Evolutionary conservation across 23 tunicate species (phyloP).

Genomic region (Aplidium turbinatum): DNA sequence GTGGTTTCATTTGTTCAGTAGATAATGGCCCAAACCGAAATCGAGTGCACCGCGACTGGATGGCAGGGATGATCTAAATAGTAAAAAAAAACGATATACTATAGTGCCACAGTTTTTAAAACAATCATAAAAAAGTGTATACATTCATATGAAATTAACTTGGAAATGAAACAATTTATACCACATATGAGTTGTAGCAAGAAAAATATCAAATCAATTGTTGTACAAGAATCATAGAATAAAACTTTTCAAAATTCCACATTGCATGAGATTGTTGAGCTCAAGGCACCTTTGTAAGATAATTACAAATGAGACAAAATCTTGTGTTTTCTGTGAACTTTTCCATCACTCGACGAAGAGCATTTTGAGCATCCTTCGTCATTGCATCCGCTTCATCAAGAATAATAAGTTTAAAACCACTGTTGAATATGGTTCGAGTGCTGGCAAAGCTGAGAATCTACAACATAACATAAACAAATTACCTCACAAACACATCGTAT

Average conservation of each 20-base stretch:
- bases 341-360: slow-evolving; percentile 94
- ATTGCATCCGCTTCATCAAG: slow-evolving; percentile 99
- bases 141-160: too few species aligned
- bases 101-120: too few species aligned
- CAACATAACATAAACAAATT: background rate
- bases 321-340: slow-evolving; percentile 95
- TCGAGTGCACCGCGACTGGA: slow-evolving; percentile 90
- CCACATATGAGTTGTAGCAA: too few species aligned
- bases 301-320: slow-evolving; percentile 88
- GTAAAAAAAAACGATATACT: too few species aligned
- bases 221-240: too few species aligned
- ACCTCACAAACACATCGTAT: background rate
- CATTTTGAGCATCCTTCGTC: slow-evolving; percentile 99
- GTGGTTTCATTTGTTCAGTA: slow-evolving; percentile 90
- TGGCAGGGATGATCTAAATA: slow-evolving; percentile 86
- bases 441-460: slow-evolving; percentile 92
- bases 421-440: slow-evolving; percentile 85
- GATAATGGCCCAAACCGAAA: slow-evolving; percentile 91
- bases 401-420: slow-evolving; percentile 94
- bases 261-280: too few species aligned
- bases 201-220: too few species aligned
- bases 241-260: too few species aligned
- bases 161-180: too few species aligned
- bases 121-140: too few species aligned
- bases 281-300: slow-evolving; percentile 61